Evolutionary conservation across 1,140 invertebrate species (phyloP).

Genomic region (Drosophila obscura): DNA sequence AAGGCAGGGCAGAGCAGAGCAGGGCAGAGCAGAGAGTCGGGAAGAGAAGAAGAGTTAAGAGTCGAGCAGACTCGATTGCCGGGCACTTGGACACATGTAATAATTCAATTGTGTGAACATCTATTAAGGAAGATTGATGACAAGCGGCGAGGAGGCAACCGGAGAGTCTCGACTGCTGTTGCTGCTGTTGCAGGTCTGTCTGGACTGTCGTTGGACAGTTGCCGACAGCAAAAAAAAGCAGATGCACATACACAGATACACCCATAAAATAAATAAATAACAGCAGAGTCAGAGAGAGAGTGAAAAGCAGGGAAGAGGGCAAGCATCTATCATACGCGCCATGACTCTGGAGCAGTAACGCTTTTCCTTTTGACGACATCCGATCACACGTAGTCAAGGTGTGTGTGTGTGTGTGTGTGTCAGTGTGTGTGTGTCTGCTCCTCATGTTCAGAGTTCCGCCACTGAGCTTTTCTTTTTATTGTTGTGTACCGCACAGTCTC

Average conservation of each 20-base stretch:
- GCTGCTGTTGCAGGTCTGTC: conserved; percentile 20
- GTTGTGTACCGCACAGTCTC: conserved; percentile 43
- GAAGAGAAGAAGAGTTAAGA: not conserved
- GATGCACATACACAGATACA: conserved; percentile 24
- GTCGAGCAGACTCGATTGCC: conserved; percentile 57
- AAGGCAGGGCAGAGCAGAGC: conserved; percentile 40
- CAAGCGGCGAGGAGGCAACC: conserved; percentile 45
- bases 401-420: conserved; percentile 20
- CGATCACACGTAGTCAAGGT: conserved; percentile 50
- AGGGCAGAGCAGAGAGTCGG: conserved; percentile 33
- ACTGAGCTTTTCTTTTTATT: conserved; percentile 2
- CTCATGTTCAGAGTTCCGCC: too few species aligned
- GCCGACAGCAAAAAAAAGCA: conserved; percentile 28
- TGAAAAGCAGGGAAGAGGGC: not conserved
- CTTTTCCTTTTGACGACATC: conserved; percentile 51
- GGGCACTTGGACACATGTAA: conserved; percentile 80
- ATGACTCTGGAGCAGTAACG: conserved; percentile 33
- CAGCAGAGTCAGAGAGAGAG: conserved; percentile 15
- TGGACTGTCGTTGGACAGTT: conserved; percentile 33
- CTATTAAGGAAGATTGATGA: conserved; percentile 83
- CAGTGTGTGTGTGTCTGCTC: too few species aligned
- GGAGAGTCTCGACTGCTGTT: conserved; percentile 21
- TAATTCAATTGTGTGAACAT: conserved; percentile 83
- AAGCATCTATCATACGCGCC: conserved; percentile 50
- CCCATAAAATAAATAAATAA: conserved; percentile 68